Base-by-base conservation (phyloP, 2,888 invertebrate genomes). In the Alsophila aescularia region DNA sequence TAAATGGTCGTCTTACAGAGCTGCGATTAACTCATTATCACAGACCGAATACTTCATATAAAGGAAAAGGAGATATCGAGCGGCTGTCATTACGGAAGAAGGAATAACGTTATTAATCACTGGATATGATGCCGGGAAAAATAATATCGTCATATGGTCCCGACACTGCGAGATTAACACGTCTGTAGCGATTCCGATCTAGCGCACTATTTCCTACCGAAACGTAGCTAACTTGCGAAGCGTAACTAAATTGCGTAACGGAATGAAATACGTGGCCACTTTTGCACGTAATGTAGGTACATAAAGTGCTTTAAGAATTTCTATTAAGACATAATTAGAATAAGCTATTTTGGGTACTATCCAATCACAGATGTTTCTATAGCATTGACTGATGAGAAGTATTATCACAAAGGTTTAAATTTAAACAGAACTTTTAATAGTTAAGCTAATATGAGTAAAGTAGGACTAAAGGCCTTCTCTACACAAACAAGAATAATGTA, bases 101-200 rank as follows among this genome's bases (percentile, higher is more conserved):
- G 78, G 78, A 87, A 85, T 82, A 81, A 80, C 77, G 85, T 85
- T 90, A 90, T 90, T 90, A 90, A 90, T 90, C 88, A 87, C 79
- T 77, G 70, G 76, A 87, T 86, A 84, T 83, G 83, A 85, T 83
- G 79, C 81, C 68, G 79, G 71, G 85, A 83, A 87, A 87, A 90
- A 88, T 88, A 89, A 86, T 87, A 87, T 83, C 88, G 87, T 88
- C 90, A 88, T 84, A 85, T 90, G 90, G 74, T 85, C 79, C 70
- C 78, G 90, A 89, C 90, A 86, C 79, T 75, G 79, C 77, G 82
- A 85, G 87, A 90, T 89, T 90, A 90, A 88, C 87, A 87, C 90
- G 81, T 82, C 83, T 76, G 73, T 78, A 70, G 75, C 73, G 68
- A 73, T 78, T 66, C 66, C 73, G 72, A 71, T 75, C 73, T 69